phyloP scores from a whole-genome alignment of 2,113 vertebrate genomes.

The Procavia capensis region DNA sequence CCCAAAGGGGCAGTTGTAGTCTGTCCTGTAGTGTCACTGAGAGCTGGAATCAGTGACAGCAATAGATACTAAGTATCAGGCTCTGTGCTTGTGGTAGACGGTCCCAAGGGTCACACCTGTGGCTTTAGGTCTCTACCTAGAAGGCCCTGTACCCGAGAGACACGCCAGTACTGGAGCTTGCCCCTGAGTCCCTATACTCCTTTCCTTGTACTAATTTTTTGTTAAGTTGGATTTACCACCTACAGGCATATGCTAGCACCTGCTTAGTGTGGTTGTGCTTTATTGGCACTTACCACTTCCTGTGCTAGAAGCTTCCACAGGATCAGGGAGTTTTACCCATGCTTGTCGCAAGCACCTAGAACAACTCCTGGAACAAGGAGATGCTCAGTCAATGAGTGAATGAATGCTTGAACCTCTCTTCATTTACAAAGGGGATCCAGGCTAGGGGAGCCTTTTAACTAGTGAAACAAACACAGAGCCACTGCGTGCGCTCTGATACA shows the following conservation, averaged over 20 bases:
- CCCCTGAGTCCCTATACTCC: too few relatives aligned
- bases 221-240: not conserved
- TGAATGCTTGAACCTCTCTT: not conserved
- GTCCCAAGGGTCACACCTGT: not conserved
- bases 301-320: not conserved
- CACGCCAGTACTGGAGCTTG: not conserved
- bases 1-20: too few relatives aligned
- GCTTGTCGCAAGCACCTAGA: not conserved
- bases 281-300: not conserved
- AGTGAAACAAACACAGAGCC: not conserved
- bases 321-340: not conserved
- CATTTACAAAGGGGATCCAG: not conserved
- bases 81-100: not conserved
- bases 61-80: too few relatives aligned
- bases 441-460: not conserved
- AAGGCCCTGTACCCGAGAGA: not conserved
- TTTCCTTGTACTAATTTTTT: not conserved
- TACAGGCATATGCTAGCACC: not conserved
- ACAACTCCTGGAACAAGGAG: not conserved
- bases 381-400: not conserved
- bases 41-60: too few relatives aligned
- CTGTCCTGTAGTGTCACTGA: too few relatives aligned
- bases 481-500: not conserved
- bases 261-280: not conserved
- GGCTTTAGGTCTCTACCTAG: not conserved